Percentiles rank a stretch among this genome's conserved stretches.
These are phyloP conservation scores for Laticauda colubrina DNA, from an alignment of 2,113 vertebrate genomes.

Conservation along the genomic window DNA sequence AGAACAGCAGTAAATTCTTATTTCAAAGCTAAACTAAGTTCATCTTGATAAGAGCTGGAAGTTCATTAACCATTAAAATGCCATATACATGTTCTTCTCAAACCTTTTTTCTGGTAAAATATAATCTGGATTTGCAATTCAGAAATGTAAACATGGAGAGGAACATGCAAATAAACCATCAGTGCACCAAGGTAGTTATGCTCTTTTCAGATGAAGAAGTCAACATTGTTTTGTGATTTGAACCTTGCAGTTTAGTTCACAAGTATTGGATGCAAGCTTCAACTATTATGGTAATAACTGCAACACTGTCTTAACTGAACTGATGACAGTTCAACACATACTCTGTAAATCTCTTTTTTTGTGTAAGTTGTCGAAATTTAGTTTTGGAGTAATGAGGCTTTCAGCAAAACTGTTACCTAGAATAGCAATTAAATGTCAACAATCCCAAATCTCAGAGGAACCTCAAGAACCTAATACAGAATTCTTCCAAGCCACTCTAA, in stretches of 20 bases:
- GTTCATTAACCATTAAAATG: conserved; percentile 58
- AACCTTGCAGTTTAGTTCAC: neutral
- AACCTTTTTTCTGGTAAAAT: conserved; percentile 16
- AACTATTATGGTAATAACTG: accelerated
- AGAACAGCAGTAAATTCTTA: conserved; percentile 53
- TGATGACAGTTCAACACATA: neutral
- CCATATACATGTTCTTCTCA: conserved; percentile 28
- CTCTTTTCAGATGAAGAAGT: neutral
- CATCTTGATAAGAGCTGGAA: conserved; percentile 43
- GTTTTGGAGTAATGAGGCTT: neutral
- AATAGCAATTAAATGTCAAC: neutral
- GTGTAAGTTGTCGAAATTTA: neutral
- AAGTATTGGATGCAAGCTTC: accelerated
- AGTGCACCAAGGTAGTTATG: neutral
- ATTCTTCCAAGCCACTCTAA: neutral
- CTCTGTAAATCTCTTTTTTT: neutral
- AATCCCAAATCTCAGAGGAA: neutral
- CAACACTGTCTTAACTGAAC: neutral
- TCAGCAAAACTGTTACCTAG: neutral
- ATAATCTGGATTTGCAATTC: neutral
- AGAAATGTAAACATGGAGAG: neutral
- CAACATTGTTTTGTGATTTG: accelerated
- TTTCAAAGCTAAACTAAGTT: conserved; percentile 53
- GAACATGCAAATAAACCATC: neutral
- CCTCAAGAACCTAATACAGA: neutral